phyloP scores from a whole-genome alignment of 2,888 invertebrate species.

The Morinoia aosen region DNA sequence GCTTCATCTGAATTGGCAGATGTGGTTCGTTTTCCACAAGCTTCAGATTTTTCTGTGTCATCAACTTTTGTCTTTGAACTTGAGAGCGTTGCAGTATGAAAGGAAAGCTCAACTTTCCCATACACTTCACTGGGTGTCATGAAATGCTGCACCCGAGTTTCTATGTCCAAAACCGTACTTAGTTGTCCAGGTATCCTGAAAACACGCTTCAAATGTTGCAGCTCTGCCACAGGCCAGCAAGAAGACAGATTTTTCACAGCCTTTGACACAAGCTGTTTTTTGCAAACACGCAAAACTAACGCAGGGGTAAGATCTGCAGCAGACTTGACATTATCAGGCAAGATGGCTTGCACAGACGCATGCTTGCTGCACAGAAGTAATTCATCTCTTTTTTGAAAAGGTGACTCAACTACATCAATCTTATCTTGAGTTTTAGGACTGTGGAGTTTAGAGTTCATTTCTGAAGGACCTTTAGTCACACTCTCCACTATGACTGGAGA shows the following conservation, averaged over 20 bases:
- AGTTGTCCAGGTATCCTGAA: neutral
- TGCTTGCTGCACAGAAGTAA: neutral
- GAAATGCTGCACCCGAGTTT: neutral
- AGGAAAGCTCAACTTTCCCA: neutral
- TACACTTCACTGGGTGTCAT: neutral
- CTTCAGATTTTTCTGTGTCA: neutral
- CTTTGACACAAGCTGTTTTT: constrained; percentile 58
- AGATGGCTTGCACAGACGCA: neutral
- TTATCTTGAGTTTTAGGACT: neutral
- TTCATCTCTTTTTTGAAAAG: neutral
- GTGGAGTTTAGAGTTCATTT: neutral
- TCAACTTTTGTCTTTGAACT: neutral
- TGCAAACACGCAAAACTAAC: constrained; percentile 56
- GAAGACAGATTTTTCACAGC: constrained; percentile 60
- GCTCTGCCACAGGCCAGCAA: constrained; percentile 57
- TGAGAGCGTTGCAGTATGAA: neutral
- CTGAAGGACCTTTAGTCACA: neutral
- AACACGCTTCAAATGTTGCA: constrained; percentile 66
- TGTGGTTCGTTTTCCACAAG: neutral
- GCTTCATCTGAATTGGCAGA: neutral
- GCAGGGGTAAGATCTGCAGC: neutral
- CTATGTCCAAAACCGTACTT: neutral
- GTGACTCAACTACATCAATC: neutral
- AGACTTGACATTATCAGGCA: neutral
- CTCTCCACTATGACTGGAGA: neutral